Base-by-base conservation (phyloP, 2,888 invertebrate species). In the Hirtodrosophila cameraria region DNA sequence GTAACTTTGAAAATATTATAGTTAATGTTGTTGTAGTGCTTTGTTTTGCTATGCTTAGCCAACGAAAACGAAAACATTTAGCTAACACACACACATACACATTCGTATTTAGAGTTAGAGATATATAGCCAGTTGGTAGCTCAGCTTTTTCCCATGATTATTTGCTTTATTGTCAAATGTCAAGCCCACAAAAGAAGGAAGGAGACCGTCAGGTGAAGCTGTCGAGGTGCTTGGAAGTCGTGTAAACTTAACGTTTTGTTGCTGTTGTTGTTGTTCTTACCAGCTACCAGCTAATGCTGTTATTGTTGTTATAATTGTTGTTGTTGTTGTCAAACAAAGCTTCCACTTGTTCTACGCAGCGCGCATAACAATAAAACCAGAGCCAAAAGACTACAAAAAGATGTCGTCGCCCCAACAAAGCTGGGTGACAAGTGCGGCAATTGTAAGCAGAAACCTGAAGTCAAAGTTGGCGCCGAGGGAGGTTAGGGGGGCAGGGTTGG, bases 81-180 rank as follows among this genome's bases (percentile, higher is more conserved):
- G 43, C 16, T 27, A 31, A 35, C 27, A 36, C 3, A 28, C 4
- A 15, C 20, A 39, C 7, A 25, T 13, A 35, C 3, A 25, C 2
- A 35, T 2, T 57, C 9, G 31, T 9, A 28, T 12, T 31, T 31
- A 15, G 9, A 54, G 15, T 33, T 6, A 46, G 30, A 25, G 15
- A 38, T 42, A 16, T 45, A 39, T 25, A 46, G 55, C 58, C 20
- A 50, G 69, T 50, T 68, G 58, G 45, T 42, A 73, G 39, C 54
- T 54, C 63, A 52, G 54, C 64, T 70, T 86, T 88, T 86, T 88
- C 88, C 86, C 87, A 88, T 88, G 88, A 88, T 88, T 88, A 88
- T 86, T 86, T 86, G 82, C 85, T 84, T 88, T 76, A 88, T 88
- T 88, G 85, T 86, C 88, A 87, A 86, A 85, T 86, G 86, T 87